These are phyloP conservation scores for Selene dorsalis DNA, from an alignment of 2,797 vertebrate species.

Conservation along the genomic window DNA sequence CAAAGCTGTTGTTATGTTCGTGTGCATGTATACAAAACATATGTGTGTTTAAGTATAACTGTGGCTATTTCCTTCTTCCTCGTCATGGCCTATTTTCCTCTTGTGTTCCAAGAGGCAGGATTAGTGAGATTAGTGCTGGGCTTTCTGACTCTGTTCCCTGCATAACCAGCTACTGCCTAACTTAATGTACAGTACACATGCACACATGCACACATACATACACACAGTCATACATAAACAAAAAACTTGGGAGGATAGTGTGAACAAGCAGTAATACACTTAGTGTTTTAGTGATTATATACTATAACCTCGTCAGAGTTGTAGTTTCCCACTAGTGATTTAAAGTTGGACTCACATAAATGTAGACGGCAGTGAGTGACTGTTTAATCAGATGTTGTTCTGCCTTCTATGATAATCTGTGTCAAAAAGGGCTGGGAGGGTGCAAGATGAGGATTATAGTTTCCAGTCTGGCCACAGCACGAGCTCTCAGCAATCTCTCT, in stretches of 20 bases:
- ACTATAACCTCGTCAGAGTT: neutral
- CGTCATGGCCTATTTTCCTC: constrained; percentile 59
- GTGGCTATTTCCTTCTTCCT: constrained; percentile 60
- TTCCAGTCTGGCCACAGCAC: constrained; percentile 54
- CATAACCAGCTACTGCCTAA: constrained; percentile 24
- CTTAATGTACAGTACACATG: constrained; percentile 33
- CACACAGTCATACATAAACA: neutral
- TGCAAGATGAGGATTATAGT: constrained; percentile 67
- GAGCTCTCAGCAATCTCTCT: constrained; percentile 18
- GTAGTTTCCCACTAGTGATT: neutral
- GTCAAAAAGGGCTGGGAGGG: constrained; percentile 48
- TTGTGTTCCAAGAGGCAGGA: constrained; percentile 68
- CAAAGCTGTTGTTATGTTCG: neutral
- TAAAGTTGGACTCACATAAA: constrained; percentile 16
- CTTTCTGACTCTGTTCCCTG: constrained; percentile 52
- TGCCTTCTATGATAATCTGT: constrained; percentile 62
- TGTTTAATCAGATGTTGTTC: constrained; percentile 64
- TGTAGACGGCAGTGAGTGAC: constrained; percentile 12
- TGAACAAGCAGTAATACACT: neutral
- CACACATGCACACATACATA: neutral
- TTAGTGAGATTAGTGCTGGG: constrained; percentile 73
- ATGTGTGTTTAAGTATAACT: constrained; percentile 26
- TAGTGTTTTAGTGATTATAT: neutral
- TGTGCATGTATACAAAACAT: neutral
- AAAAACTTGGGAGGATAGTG: neutral